Evolutionary conservation across 2,113 vertebrate species (phyloP).

Genomic region (Rhynchomys soricoides): DNA sequence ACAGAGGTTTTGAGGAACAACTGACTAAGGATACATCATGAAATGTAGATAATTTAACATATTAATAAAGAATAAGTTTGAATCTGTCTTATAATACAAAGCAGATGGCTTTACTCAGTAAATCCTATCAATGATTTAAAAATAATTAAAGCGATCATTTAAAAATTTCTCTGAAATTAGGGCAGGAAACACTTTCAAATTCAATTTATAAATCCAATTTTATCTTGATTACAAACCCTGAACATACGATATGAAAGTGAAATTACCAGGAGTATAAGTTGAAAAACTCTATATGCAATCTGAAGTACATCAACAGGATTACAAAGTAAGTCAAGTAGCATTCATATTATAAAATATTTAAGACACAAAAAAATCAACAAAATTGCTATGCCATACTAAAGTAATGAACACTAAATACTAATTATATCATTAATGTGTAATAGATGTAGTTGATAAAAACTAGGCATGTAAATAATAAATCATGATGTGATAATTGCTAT

Average conservation of each 20-base stretch:
- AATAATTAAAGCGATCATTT: not conserved
- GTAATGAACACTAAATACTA: not conserved
- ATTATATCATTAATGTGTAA: not conserved
- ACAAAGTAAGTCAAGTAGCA: not conserved
- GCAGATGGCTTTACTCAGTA: not conserved
- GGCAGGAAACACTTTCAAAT: not conserved
- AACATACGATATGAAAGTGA: not conserved
- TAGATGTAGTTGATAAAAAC: not conserved
- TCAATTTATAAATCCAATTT: not conserved
- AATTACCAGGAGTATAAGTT: not conserved
- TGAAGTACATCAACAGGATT: not conserved
- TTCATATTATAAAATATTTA: not conserved
- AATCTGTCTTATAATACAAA: not conserved
- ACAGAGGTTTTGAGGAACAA: too few species aligned
- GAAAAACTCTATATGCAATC: not conserved
- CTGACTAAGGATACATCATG: too few species aligned
- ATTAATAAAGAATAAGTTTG: not conserved
- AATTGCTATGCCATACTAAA: too few species aligned
- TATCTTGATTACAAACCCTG: not conserved
- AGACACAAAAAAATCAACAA: not conserved
- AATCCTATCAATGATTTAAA: not conserved
- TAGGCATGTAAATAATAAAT: not conserved
- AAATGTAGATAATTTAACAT: not conserved
- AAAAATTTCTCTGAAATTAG: not conserved
- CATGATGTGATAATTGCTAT: not conserved